Evolutionary conservation across 2,797 vertebrate species (phyloP).

Genomic region (Urocyon cinereoargenteus): DNA sequence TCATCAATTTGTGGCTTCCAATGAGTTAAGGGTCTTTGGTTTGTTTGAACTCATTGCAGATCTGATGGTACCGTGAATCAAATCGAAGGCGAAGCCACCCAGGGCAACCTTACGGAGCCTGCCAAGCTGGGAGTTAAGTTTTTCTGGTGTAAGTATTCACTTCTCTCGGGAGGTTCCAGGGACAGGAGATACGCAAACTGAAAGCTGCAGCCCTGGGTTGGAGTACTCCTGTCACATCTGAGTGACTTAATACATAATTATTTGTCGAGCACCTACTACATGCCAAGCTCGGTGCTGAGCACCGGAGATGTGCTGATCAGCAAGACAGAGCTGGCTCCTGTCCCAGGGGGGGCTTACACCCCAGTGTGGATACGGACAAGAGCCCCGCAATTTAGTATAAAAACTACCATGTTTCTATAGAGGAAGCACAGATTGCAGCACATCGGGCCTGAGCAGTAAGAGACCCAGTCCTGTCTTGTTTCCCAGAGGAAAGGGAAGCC

Average conservation of each 20-base stretch:
- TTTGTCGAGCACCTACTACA: not conserved
- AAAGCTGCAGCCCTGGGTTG: not conserved
- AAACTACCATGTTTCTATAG: not conserved
- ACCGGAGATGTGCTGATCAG: not conserved
- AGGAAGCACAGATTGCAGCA: not conserved
- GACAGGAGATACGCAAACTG: not conserved
- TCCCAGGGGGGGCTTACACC: not conserved
- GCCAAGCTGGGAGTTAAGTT: conserved; percentile 94
- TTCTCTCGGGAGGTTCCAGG: not conserved
- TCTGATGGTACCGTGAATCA: conserved; percentile 89
- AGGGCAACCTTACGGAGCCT: conserved; percentile 90
- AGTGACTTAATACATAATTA: not conserved
- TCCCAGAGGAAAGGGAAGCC: not conserved
- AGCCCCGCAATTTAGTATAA: not conserved
- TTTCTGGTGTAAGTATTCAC: conserved; percentile 91
- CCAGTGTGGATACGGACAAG: not conserved
- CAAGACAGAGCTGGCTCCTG: not conserved
- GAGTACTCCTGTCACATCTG: not conserved
- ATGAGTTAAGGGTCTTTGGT: not conserved
- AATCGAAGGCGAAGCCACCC: conserved; percentile 90
- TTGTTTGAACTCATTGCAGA: conserved; percentile 83
- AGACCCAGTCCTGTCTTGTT: not conserved
- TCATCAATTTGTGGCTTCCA: not conserved
- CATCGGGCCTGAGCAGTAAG: not conserved
- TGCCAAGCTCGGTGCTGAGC: not conserved